Percentiles rank a stretch among this genome's conserved stretches.
phyloP scores from a whole-genome alignment of 2,888 invertebrate species.

The Diadegma fenestrale region DNA sequence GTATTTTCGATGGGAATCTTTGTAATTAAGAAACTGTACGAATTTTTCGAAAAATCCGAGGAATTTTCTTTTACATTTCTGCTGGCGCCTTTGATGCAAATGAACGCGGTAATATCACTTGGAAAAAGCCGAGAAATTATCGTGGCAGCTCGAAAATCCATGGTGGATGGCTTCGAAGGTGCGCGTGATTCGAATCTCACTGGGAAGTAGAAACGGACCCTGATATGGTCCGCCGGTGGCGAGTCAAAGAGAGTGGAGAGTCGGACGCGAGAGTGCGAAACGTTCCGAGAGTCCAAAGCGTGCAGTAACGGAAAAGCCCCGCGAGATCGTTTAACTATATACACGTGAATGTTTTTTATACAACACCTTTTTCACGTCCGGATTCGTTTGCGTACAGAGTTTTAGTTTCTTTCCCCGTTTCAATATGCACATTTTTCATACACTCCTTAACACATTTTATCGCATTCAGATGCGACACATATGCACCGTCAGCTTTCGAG shows the following conservation, averaged over 20 bases:
- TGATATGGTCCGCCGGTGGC: conserved; percentile 44
- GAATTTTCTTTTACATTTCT: not conserved
- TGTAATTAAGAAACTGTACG: not conserved
- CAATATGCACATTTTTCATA: conserved; percentile 4
- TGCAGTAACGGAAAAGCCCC: not conserved
- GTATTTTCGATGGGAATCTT: not conserved
- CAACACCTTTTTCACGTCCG: conserved; percentile 3
- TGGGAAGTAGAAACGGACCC: conserved; percentile 43
- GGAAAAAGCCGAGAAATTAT: not conserved
- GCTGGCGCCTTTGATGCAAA: not conserved
- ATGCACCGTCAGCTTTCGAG: not conserved
- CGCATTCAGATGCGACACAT: not conserved
- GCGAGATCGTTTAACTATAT: conserved; percentile 15
- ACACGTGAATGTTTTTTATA: conserved; percentile 12
- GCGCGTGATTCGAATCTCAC: conserved; percentile 26
- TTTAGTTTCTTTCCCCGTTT: not conserved
- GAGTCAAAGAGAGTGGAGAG: conserved; percentile 39
- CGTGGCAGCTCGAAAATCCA: not conserved
- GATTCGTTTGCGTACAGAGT: not conserved
- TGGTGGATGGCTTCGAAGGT: not conserved
- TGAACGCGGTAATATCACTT: not conserved
- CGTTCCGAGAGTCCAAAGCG: conserved; percentile 1
- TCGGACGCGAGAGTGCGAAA: conserved; percentile 39
- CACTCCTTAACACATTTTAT: not conserved
- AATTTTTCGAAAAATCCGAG: not conserved